phyloP scores from a whole-genome alignment of 2,888 invertebrate species.

The Parelbella ahira region DNA sequence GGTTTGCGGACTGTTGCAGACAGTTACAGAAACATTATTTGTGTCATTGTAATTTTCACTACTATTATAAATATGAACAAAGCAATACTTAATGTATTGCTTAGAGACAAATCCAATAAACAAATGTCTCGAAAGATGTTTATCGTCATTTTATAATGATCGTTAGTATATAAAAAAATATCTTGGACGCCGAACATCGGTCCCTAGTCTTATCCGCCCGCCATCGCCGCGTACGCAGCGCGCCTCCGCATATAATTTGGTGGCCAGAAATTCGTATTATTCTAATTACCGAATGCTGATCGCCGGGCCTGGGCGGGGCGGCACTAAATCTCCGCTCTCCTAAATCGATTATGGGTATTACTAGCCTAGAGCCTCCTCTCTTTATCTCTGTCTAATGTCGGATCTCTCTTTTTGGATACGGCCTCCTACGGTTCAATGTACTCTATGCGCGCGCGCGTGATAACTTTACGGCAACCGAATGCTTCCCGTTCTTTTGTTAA shows the following conservation, averaged over 20 bases:
- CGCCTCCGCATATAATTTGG: conserved; percentile 53
- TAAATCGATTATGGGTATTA: conserved; percentile 72
- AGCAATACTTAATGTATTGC: no score
- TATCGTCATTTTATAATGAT: no score
- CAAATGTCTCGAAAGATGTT: no score
- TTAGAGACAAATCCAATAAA: no score
- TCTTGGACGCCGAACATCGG: no score
- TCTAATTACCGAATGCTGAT: conserved; percentile 72
- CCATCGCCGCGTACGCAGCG: conserved; percentile 44
- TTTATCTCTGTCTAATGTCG: conserved; percentile 72
- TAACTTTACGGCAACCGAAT: conserved; percentile 12
- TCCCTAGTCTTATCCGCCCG: conserved; percentile 36
- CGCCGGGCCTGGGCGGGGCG: conserved; percentile 58
- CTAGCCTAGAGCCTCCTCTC: conserved; percentile 60
- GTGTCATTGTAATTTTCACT: no score
- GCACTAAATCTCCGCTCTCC: conserved; percentile 62
- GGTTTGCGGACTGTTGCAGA: no score
- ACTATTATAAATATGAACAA: no score
- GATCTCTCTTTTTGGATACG: conserved; percentile 68
- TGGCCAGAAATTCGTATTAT: conserved; percentile 64
- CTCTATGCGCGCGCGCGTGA: conserved; percentile 19
- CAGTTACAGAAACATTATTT: no score
- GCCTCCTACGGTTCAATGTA: conserved; percentile 63
- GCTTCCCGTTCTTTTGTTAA: conserved; percentile 14
- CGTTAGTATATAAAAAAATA: no score